Conservation (phyloP, 1,140 invertebrate genomes). For the Liolophura sinensis region DNA sequence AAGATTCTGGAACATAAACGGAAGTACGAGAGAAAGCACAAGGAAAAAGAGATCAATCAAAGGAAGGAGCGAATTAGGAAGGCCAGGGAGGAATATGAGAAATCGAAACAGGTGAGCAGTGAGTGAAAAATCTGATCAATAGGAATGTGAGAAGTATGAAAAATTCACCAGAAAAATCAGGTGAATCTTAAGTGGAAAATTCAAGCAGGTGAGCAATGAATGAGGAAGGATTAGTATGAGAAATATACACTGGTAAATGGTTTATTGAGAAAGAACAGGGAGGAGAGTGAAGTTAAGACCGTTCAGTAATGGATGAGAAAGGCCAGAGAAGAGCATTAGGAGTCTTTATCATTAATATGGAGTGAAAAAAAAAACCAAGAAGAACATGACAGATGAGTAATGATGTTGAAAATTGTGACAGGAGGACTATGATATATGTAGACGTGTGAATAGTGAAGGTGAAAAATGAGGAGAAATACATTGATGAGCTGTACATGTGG, state of each 20-base stretch:
- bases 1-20: slow-evolving; percentile 85
- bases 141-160: no score
- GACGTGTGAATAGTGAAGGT: slow-evolving; percentile 69
- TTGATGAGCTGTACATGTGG: no score
- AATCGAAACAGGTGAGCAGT: slow-evolving; percentile 33
- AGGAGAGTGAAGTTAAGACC: not conserved
- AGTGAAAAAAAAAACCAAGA: no score
- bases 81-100: slow-evolving; percentile 72
- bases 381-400: no score
- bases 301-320: slow-evolving; percentile 2
- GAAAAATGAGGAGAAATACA: no score
- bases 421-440: slow-evolving; percentile 44
- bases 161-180: no score
- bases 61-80: slow-evolving; percentile 68
- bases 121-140: no score
- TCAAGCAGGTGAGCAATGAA: slow-evolving; percentile 66
- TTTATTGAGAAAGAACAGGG: not conserved
- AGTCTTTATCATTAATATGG: no score
- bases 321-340: no score
- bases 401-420: no score
- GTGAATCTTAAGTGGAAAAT: no score
- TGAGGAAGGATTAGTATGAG: slow-evolving; percentile 71
- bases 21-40: slow-evolving; percentile 73
- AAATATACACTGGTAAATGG: slow-evolving; percentile 41
- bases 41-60: slow-evolving; percentile 72